phyloP scores from a whole-genome alignment of 2,797 vertebrate genomes.

The Urophycis tenuis region DNA sequence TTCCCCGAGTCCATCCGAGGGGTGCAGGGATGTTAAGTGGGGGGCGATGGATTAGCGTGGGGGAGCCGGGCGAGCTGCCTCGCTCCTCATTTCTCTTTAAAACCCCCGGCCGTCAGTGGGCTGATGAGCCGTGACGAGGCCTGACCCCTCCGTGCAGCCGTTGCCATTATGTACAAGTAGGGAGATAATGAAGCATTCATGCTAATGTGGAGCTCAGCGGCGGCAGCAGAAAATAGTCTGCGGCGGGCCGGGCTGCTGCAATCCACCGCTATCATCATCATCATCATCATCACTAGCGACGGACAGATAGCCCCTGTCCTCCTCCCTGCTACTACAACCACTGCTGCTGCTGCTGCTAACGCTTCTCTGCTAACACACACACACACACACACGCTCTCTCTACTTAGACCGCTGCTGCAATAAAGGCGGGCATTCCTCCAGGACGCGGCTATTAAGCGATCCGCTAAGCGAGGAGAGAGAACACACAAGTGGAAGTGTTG shows the following conservation, averaged over 20 bases:
- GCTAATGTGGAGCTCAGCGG: constrained; percentile 70
- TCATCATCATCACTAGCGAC: background rate
- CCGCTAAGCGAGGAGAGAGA: background rate
- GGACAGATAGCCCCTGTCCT: background rate
- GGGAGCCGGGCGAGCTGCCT: constrained; percentile 59
- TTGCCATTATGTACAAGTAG: constrained; percentile 80
- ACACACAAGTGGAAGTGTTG: background rate
- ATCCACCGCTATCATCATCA: constrained; percentile 7
- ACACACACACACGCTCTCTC: background rate
- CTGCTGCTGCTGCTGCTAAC: background rate
- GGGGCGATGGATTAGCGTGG: constrained; percentile 74
- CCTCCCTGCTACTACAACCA: background rate
- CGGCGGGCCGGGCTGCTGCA: background rate
- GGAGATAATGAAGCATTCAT: constrained; percentile 81
- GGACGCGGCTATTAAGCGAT: background rate
- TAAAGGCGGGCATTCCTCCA: background rate
- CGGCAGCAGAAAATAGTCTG: constrained; percentile 14
- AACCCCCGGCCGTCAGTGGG: constrained; percentile 69
- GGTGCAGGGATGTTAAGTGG: constrained; percentile 45
- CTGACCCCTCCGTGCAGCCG: constrained; percentile 75
- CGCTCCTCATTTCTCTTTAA: constrained; percentile 61
- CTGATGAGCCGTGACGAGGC: constrained; percentile 76
- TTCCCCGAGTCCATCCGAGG: background rate
- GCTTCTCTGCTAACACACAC: no score
- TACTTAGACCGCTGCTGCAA: background rate